These are phyloP conservation scores for Rhinichthys osculus DNA, from an alignment of 2,797 vertebrate genomes.

Conservation along the genomic window DNA sequence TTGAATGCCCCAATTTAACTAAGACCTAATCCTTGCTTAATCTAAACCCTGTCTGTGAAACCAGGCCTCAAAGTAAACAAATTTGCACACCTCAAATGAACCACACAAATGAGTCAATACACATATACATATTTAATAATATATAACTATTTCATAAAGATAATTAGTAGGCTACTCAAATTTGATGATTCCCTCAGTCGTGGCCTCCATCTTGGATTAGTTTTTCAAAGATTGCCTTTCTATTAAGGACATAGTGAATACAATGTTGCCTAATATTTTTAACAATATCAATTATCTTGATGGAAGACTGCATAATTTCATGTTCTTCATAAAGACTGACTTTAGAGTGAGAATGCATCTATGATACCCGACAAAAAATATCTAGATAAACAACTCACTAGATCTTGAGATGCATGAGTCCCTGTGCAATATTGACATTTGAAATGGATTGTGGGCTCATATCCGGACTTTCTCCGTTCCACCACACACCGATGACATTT, in stretches of 20 bases:
- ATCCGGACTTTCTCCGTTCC: slow-evolving; percentile 15
- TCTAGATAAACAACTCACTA: background rate
- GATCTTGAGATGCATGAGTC: slow-evolving; percentile 7
- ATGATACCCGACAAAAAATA: background rate
- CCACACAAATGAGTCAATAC: background rate
- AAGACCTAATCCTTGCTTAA: no score
- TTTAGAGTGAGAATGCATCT: background rate
- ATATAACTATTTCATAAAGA: background rate
- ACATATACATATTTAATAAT: no score
- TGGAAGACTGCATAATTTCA: background rate
- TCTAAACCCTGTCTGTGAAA: no score
- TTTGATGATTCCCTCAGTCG: background rate
- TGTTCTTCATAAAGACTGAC: background rate
- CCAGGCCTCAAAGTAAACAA: no score
- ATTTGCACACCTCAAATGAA: background rate
- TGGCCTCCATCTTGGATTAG: background rate
- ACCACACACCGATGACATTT: slow-evolving; percentile 24
- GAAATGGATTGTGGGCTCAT: slow-evolving; percentile 26
- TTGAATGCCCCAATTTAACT: no score
- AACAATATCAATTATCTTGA: background rate
- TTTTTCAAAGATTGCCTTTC: background rate
- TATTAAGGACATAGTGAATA: background rate
- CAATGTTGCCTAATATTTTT: background rate
- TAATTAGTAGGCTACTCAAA: background rate
- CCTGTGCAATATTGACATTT: slow-evolving; percentile 11